These are phyloP conservation scores for Silurus asotus DNA, from an alignment of 2,113 vertebrate species.

Conservation along the genomic window DNA sequence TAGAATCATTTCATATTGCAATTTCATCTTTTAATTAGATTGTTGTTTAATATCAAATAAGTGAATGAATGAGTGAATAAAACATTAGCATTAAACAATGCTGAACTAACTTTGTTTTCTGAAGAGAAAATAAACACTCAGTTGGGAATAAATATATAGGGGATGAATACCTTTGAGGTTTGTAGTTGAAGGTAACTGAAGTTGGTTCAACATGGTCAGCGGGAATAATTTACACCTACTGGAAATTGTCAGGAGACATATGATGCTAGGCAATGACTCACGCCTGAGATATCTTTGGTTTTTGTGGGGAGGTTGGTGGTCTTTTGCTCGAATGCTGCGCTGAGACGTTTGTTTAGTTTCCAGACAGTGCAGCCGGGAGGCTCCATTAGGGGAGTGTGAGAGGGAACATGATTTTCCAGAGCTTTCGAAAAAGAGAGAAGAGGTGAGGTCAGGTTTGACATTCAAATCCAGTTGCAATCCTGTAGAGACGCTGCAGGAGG, in stretches of 20 bases:
- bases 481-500: conserved; percentile 5
- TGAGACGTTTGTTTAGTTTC: conserved; percentile 74
- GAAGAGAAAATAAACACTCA: background rate
- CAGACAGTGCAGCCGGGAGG: conserved; percentile 68
- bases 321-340: conserved; percentile 62
- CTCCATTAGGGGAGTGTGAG: conserved; percentile 60
- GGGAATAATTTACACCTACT: conserved; percentile 72
- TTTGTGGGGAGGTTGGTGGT: conserved; percentile 65
- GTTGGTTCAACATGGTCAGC: conserved; percentile 62
- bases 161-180: conserved; percentile 45
- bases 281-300: conserved; percentile 67
- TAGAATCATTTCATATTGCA: background rate
- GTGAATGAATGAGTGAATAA: no score
- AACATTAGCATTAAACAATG: background rate
- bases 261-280: conserved; percentile 71
- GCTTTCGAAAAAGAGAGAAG: conserved; percentile 30
- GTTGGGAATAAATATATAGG: conserved; percentile 37
- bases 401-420: conserved; percentile 48
- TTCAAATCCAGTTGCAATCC: conserved; percentile 33
- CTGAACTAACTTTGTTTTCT: background rate
- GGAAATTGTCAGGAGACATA: conserved; percentile 71
- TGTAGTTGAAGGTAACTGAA: conserved; percentile 49
- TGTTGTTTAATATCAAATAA: no score
- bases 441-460: conserved; percentile 43
- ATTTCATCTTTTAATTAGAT: no score